Evolutionary conservation across 2,797 vertebrate genomes (phyloP), one percentile per base, ranked within the genome.

Genomic region (Orientallactaga sibirica): DNA sequence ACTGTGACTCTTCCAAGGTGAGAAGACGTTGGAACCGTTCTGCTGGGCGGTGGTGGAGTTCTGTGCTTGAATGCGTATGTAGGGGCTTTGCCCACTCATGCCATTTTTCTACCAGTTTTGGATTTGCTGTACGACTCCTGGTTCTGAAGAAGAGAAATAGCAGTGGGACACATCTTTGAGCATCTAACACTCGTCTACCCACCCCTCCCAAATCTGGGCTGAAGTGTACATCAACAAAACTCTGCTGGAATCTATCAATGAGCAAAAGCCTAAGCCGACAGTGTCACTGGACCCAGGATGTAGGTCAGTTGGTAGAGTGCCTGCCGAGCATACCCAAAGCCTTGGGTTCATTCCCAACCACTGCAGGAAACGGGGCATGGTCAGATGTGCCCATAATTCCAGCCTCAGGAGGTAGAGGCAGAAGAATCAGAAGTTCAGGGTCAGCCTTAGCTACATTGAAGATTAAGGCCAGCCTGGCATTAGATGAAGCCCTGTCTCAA

Each of bases 181-280:
- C n/a, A n/a, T 4, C 43, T 25, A 1, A 16, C 0, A 18, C 20
- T 29, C 61, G 25, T 16, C 29, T 14, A 1, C 14, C 0, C 8
- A 2, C 12, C 7, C 16, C 25, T 73, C 75, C 48, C 58, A 22
- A 82, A 48, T 22, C 24, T 19, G 15, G 27, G 10, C 5, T 0
- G n/a, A 29, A 55, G 55, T 24, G 52, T 7, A 5, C 0, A 0
- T 16, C 2, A 24, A 80, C 11, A 19, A 68, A 3, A 22, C 67
- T 12, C 14, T 2, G 12, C 73, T 62, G 73, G 37, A 29, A 25
- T 68, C 61, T n/a, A 70, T 61, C 24, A 9, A 62, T 7, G 68
- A 41, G n/a, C 29, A 22, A 12, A 70, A 20, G 25, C 37, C 2
- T 1, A 20, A 74, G 48, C 8, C 0, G 48, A 48, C 48, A 48